phyloP scores from a whole-genome alignment of 1,140 invertebrate species.

The Drosophila pachea region DNA sequence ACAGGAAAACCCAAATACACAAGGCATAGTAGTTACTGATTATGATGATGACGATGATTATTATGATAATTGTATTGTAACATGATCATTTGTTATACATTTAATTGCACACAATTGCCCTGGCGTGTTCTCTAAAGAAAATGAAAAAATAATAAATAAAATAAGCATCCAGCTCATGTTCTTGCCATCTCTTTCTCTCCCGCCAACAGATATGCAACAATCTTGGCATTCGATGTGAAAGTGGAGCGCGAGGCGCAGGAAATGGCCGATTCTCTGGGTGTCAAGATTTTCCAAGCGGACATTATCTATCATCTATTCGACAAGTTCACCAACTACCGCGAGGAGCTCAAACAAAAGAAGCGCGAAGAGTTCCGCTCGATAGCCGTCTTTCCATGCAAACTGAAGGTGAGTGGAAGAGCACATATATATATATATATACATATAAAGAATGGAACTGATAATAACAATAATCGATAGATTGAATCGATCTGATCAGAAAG shows the following conservation, averaged over 20 bases:
- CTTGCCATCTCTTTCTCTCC: slow-evolving; percentile 10
- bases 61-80: slow-evolving; percentile 44
- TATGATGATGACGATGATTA: slow-evolving; percentile 45
- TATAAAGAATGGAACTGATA: background rate
- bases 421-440: too few relatives aligned
- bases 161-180: too few relatives aligned
- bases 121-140: slow-evolving; percentile 30
- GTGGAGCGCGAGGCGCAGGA: slow-evolving; percentile 98
- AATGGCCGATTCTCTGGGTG: slow-evolving; percentile 94
- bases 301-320: slow-evolving; percentile 99
- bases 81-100: slow-evolving; percentile 49
- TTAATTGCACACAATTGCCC: slow-evolving; percentile 62
- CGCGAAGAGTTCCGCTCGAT: slow-evolving; percentile 97
- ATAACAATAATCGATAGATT: background rate
- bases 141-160: too few relatives aligned
- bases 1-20: slow-evolving; percentile 32
- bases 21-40: slow-evolving; percentile 16
- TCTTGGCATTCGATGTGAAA: slow-evolving; percentile 99
- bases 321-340: slow-evolving; percentile 95
- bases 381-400: slow-evolving; percentile 98
- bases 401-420: slow-evolving; percentile 89
- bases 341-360: slow-evolving; percentile 95
- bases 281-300: slow-evolving; percentile 99
- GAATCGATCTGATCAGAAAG: too few relatives aligned
- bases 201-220: slow-evolving; percentile 92